Base-by-base conservation (phyloP, 2,888 invertebrate species). In the Conops quadrifasciatus region DNA sequence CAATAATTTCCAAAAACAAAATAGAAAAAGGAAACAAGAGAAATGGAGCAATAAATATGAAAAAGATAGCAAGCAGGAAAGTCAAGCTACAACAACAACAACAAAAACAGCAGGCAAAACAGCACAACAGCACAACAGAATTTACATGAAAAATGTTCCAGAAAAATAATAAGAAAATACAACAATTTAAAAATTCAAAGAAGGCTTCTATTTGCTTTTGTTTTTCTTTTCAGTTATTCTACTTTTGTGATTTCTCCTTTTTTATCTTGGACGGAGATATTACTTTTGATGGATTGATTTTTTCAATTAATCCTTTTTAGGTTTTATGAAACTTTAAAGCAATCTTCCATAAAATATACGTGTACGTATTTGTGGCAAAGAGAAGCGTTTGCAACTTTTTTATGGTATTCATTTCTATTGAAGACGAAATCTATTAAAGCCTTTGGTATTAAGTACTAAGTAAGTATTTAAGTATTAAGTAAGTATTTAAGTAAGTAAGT, bases 41-140 rank as follows among this genome's bases (percentile, higher is more conserved):
- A 16, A 60, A 30, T 60, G 15, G 11, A 13, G 47, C 47, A 64
- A 64, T 67, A 67, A 73, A 75, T 72, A 67, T 67, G 30, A 59
- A 63, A 19, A 47, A 59, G 36, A 70, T 68, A 63, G 64, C n/a
- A n/a, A n/a, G n/a, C n/a, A n/a, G n/a, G n/a, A n/a, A 67, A 47
- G 60, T 66, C 28, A 59, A 64, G 56, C 30, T 70, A 66, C 26
- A 67, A 67, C n/a, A 56, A 56, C 53, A 53, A 43, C 53, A 66
- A 53, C 13, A 36, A 51, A 28, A 51, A 66, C 21, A 51, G 53
- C 28, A 16, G 51, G 13, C 47, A 67, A 51, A 51, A 24, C 53
- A 53, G n/a, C n/a, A n/a, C n/a, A n/a, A n/a, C n/a, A n/a, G n/a
- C n/a, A n/a, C n/a, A 19, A 21, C 11, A 53, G n/a, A 21, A 21